phyloP scores from a whole-genome alignment of 2,797 vertebrate species.

The Octomys mimax region DNA sequence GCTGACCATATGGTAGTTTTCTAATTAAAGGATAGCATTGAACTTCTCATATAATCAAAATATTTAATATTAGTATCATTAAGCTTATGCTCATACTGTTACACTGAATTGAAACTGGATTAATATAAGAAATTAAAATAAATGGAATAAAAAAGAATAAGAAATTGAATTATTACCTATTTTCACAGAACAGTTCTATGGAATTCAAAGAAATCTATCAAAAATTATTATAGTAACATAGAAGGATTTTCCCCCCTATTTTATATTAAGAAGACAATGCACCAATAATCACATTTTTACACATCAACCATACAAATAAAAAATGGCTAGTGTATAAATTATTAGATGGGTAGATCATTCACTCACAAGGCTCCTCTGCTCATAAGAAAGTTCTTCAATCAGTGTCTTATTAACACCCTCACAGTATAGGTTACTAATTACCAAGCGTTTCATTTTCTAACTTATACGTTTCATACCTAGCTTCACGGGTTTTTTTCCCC shows the following conservation, averaged over 20 bases:
- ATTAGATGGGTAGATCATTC: conserved; percentile 35
- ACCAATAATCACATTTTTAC: conserved; percentile 25
- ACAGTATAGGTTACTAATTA: conserved; percentile 60
- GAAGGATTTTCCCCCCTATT: background rate
- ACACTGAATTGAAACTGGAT: conserved; percentile 9
- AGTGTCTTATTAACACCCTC: conserved; percentile 58
- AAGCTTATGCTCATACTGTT: conserved; percentile 23
- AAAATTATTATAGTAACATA: conserved; percentile 12
- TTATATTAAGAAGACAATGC: conserved; percentile 48
- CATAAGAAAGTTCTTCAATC: background rate
- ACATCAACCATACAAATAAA: conserved; percentile 18
- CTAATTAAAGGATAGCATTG: background rate
- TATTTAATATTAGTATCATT: conserved; percentile 3
- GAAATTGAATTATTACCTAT: conserved; percentile 49
- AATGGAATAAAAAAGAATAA: background rate
- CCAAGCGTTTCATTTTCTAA: conserved; percentile 72
- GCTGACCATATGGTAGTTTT: conserved; percentile 31
- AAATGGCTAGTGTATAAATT: conserved; percentile 33
- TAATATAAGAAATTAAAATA: conserved; percentile 61
- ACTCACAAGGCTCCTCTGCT: background rate
- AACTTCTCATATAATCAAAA: conserved; percentile 18
- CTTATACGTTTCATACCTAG: conserved; percentile 47
- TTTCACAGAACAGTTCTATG: conserved; percentile 49
- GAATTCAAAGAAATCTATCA: conserved; percentile 51
- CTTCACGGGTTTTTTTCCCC: conserved; percentile 69